These are phyloP conservation scores for Tenthredo scrophulariae DNA, from an alignment of 2,888 invertebrate species.

Conservation along the genomic window DNA sequence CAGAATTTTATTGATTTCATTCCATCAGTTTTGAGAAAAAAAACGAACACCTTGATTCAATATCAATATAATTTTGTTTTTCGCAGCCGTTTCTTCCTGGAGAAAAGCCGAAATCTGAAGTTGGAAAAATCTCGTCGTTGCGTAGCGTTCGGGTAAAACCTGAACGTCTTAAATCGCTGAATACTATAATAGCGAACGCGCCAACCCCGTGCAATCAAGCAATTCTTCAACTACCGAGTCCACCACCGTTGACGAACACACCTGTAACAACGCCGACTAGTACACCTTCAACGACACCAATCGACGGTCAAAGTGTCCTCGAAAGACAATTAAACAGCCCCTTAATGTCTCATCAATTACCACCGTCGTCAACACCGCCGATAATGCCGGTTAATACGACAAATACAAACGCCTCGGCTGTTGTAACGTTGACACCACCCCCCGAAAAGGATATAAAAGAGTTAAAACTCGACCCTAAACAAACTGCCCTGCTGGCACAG, in stretches of 20 bases:
- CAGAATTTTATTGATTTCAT: too few species aligned
- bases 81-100: slow-evolving; percentile 74
- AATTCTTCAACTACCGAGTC: slow-evolving; percentile 70
- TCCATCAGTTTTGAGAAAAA: too few species aligned
- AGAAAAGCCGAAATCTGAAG: slow-evolving; percentile 76
- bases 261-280: slow-evolving; percentile 72
- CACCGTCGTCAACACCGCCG: slow-evolving; percentile 66
- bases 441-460: slow-evolving; percentile 77
- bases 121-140: slow-evolving; percentile 79
- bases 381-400: slow-evolving; percentile 64
- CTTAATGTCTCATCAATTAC: slow-evolving; percentile 65
- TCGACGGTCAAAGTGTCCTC: slow-evolving; percentile 70
- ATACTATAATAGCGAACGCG: slow-evolving; percentile 73
- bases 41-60: background rate
- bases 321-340: slow-evolving; percentile 75
- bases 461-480: slow-evolving; percentile 73
- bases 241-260: slow-evolving; percentile 72
- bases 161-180: slow-evolving; percentile 78
- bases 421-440: slow-evolving; percentile 76
- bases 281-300: slow-evolving; percentile 72
- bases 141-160: slow-evolving; percentile 86
- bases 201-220: slow-evolving; percentile 64
- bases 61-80: slow-evolving; percentile 23
- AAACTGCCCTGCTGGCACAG: slow-evolving; percentile 77
- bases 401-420: slow-evolving; percentile 74